Evolutionary conservation across 2,888 invertebrate genomes (phyloP).

Genomic region (Clostera curtula): DNA sequence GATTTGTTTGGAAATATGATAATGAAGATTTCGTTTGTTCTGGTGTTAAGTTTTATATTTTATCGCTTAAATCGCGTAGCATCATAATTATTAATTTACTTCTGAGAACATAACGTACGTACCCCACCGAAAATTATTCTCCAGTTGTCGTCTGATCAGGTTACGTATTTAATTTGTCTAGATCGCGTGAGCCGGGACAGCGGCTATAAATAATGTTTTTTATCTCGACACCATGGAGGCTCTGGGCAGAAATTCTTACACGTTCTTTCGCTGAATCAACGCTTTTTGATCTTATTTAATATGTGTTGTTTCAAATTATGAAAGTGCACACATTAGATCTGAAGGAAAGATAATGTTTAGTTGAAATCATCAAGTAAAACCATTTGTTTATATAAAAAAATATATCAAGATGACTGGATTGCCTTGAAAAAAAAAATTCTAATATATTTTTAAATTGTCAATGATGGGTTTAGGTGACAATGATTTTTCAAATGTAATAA

Average conservation of each 20-base stretch:
- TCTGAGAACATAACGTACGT: conserved; percentile 37
- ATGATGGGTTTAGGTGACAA: too few species aligned
- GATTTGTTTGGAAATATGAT: too few species aligned
- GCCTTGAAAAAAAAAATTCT: too few species aligned
- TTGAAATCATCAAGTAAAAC: too few species aligned
- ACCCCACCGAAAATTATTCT: conserved; percentile 40
- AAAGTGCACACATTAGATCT: conserved; percentile 23
- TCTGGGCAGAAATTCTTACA: conserved; percentile 67
- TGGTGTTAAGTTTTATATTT: too few species aligned
- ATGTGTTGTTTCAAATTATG: conserved; percentile 27
- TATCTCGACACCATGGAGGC: conserved; percentile 56
- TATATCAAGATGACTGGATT: too few species aligned
- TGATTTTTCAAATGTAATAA: too few species aligned
- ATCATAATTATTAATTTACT: conserved; percentile 31
- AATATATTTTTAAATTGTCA: too few species aligned
- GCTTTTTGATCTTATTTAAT: conserved; percentile 42
- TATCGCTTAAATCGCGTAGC: conserved; percentile 25
- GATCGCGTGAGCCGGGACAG: conserved; percentile 61
- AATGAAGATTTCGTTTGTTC: conserved; percentile 10
- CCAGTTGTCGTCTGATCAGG: conserved; percentile 50
- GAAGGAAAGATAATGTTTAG: conserved; percentile 14
- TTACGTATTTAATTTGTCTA: conserved; percentile 70
- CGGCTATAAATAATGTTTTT: conserved; percentile 65
- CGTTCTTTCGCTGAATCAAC: conserved; percentile 58
- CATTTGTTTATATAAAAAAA: too few species aligned